Base-by-base conservation (phyloP, 2,113 vertebrate species). In the Empidonax traillii region DNA sequence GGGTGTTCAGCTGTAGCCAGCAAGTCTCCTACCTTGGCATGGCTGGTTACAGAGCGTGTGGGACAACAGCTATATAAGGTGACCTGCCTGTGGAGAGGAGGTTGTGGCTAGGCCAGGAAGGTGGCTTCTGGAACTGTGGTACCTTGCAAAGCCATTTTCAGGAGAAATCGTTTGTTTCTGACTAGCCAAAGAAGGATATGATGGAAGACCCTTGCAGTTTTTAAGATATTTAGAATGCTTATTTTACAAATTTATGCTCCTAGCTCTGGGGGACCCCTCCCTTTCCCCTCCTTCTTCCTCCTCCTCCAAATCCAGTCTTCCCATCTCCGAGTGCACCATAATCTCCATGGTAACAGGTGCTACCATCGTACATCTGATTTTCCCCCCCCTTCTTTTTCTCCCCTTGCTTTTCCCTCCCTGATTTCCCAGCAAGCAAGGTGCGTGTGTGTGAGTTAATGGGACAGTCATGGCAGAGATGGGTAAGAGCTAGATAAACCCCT, bases 271-370 rank as follows among this genome's bases (percentile, higher is more conserved):
- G 52, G 81, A 94, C 68, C 67, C 73, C 79, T 94, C 93, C 80
- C 55, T 92, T 59, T 96, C 33, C 30, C 10, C 44, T 89, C 53
- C 44, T 44, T 66, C 81, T 68, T 95, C 94, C 90, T 92, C 24
- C 95, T 94, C 87, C 72, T 95, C 68, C 51, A 91, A 92, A 95
- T 96, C 82, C 80, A 96, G 6, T n/a, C 74, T 97, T 75, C 79
- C 95, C 59, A 87, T 93, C 92, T 93, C 87, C 76, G 83, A 90
- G 33, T 90, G 66, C 53, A 71, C 91, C 89, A 51, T 90, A 58
- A 89, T 98, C 95, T 97, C 97, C 96, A 94, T 97, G 93, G 97
- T 90, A 98, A 97, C 85, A 62, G 12, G 39, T 86, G 56, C 65
- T 97, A 58, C 71, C 80, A 84, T 71, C 4, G 1, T 89, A 53